These are phyloP conservation scores for Lydus trimaculatus DNA, from an alignment of 2,888 invertebrate genomes.

Conservation along the genomic window DNA sequence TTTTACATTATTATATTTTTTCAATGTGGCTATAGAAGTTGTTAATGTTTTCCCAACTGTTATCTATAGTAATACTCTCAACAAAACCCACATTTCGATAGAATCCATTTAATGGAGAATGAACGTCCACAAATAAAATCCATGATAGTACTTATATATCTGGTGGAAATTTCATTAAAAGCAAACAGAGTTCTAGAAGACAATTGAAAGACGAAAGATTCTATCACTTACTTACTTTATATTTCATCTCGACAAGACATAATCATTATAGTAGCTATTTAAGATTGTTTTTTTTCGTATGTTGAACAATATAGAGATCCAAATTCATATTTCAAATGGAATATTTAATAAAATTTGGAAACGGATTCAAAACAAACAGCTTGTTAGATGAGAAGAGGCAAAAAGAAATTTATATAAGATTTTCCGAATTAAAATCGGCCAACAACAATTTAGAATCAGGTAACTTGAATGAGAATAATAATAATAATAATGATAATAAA, in stretches of 20 bases:
- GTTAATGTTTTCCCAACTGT: too few species aligned
- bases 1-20: neutral
- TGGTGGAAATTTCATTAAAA: neutral
- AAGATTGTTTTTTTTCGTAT: neutral
- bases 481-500: neutral
- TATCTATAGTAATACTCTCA: too few species aligned
- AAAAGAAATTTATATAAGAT: neutral
- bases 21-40: neutral
- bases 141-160: neutral
- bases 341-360: neutral
- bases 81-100: neutral
- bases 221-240: too few species aligned
- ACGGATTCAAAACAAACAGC: neutral
- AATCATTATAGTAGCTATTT: neutral
- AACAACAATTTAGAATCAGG: neutral
- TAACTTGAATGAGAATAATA: neutral
- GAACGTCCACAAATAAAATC: neutral
- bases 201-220: neutral
- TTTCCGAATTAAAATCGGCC: neutral
- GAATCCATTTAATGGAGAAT: neutral
- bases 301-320: neutral
- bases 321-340: neutral
- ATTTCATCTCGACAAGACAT: neutral
- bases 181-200: neutral
- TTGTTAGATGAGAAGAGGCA: neutral